Percentiles rank a stretch among this genome's conserved stretches.
These are phyloP conservation scores for Anseranas semipalmata DNA, from an alignment of 2,113 vertebrate species.

Conservation along the genomic window DNA sequence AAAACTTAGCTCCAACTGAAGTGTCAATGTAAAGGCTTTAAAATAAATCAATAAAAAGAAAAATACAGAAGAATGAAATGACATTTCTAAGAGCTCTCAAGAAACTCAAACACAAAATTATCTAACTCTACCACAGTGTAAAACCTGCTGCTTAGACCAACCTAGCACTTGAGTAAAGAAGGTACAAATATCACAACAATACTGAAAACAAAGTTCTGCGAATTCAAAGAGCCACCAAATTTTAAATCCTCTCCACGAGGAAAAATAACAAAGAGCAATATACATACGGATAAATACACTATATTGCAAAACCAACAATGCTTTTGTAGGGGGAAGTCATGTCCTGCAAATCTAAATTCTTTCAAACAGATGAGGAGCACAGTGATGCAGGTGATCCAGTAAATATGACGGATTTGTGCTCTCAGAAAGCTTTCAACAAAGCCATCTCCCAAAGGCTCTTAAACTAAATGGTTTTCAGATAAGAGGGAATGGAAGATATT, in stretches of 20 bases:
- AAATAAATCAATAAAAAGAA: neutral
- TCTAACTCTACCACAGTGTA: neutral
- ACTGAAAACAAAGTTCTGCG: neutral
- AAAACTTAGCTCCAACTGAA: neutral
- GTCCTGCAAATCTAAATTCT: neutral
- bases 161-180: neutral
- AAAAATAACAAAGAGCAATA: neutral
- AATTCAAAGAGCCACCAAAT: neutral
- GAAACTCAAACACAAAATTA: neutral
- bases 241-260: neutral
- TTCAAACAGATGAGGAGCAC: neutral
- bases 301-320: rapidly evolving
- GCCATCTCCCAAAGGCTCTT: neutral
- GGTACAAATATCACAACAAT: neutral
- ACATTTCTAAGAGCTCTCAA: neutral
- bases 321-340: neutral
- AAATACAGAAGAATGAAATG: neutral
- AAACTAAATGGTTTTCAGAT: neutral
- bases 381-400: neutral
- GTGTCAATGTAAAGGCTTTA: neutral
- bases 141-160: neutral
- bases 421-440: neutral
- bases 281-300: rapidly evolving
- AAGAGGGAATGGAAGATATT: neutral
- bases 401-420: rapidly evolving